Evolutionary conservation across 2,797 vertebrate genomes (phyloP).

Genomic region (Poliocrania exsul): DNA sequence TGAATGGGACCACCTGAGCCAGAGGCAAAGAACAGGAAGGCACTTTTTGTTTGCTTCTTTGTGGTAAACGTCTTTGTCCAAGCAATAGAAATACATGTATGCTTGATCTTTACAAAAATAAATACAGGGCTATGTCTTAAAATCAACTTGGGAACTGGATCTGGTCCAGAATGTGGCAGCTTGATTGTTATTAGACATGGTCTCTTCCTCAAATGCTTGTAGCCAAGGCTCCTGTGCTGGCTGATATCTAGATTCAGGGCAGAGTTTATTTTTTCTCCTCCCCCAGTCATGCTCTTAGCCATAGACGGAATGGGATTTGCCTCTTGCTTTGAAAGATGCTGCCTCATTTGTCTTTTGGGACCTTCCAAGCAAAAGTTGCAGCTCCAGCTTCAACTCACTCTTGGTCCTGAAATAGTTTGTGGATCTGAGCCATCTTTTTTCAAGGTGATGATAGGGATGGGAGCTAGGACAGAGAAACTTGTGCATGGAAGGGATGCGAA

Average conservation of each 20-base stretch:
- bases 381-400: not conserved
- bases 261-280: not conserved
- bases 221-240: slow-evolving; percentile 41
- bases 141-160: not conserved
- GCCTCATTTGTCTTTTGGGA: not conserved
- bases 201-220: not conserved
- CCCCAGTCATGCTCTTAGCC: not conserved
- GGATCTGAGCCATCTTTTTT: not conserved
- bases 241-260: not conserved
- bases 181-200: not conserved
- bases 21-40: not conserved
- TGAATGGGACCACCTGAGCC: not conserved
- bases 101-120: not conserved
- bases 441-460: slow-evolving; percentile 41
- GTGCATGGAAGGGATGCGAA: not conserved
- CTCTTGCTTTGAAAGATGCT: not conserved
- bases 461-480: not conserved
- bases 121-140: not conserved
- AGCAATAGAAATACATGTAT: not conserved
- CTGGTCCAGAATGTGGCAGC: not conserved
- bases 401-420: not conserved
- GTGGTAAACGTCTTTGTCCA: not conserved
- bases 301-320: not conserved
- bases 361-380: not conserved
- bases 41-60: not conserved